phyloP scores from a whole-genome alignment of 2,797 vertebrate genomes.

The Eulemur albifrons region DNA sequence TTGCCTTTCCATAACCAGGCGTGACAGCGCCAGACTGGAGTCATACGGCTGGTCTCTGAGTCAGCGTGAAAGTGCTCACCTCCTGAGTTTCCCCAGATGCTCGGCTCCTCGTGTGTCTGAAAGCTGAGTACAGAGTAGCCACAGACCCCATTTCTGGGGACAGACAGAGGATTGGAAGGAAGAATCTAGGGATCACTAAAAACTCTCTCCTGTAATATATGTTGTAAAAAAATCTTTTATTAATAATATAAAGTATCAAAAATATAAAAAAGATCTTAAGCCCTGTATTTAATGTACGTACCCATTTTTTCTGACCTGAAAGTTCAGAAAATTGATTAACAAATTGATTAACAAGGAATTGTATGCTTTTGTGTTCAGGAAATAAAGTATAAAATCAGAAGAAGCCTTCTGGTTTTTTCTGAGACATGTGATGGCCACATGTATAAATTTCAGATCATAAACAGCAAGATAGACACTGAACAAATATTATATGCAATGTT shows the following conservation, averaged over 20 bases:
- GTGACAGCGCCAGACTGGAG: conserved; percentile 82
- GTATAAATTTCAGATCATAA: conserved; percentile 38
- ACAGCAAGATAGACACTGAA: not conserved
- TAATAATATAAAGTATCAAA: not conserved
- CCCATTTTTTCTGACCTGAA: not conserved
- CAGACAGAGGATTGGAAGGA: not conserved
- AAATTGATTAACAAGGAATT: not conserved
- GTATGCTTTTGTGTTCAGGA: not conserved
- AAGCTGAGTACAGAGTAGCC: conserved; percentile 16
- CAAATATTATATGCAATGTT: not conserved
- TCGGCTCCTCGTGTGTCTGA: conserved; percentile 50
- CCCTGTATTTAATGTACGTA: not conserved
- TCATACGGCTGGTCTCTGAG: conserved; percentile 78
- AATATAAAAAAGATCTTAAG: not conserved
- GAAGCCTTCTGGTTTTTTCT: conserved; percentile 9
- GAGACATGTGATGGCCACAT: conserved; percentile 50
- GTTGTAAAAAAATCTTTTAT: not conserved
- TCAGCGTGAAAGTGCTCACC: conserved; percentile 74
- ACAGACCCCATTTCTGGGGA: rapidly evolving
- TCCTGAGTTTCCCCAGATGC: conserved; percentile 76
- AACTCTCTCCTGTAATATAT: not conserved
- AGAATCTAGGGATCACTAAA: not conserved
- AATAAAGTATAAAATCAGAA: conserved; percentile 32
- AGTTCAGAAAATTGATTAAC: not conserved
- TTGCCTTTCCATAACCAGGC: conserved; percentile 80